Evolutionary conservation across 2,113 vertebrate genomes (phyloP).

Genomic region (Syngnathus scovelli): DNA sequence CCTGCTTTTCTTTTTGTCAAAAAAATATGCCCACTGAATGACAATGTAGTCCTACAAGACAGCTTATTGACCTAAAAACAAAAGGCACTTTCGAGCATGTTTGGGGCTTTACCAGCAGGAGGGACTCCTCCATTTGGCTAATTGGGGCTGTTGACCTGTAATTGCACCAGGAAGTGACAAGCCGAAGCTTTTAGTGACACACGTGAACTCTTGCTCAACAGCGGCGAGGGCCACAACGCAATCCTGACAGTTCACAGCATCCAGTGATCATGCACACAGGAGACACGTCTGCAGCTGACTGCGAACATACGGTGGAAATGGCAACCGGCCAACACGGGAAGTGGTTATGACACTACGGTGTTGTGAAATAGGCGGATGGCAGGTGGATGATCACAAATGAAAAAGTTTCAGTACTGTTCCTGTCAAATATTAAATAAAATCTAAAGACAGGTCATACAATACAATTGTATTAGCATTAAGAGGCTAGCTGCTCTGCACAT

Average conservation of each 20-base stretch:
- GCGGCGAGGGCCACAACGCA: constrained; percentile 36
- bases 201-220: constrained; percentile 42
- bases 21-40: background rate
- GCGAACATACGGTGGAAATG: constrained; percentile 17
- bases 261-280: constrained; percentile 15
- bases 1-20: background rate
- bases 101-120: background rate
- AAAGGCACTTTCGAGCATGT: background rate
- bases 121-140: constrained; percentile 42
- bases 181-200: constrained; percentile 33
- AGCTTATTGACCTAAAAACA: background rate
- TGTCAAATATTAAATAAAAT: background rate
- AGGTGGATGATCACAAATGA: background rate
- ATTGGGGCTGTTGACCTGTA: constrained; percentile 53
- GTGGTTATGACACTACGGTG: constrained; percentile 33
- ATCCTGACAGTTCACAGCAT: constrained; percentile 35
- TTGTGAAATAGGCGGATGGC: constrained; percentile 6
- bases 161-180: constrained; percentile 31
- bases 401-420: background rate
- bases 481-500: too few relatives aligned
- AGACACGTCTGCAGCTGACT: constrained; percentile 10
- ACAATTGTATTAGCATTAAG: too few relatives aligned
- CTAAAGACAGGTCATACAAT: background rate
- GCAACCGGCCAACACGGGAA: constrained; percentile 3
- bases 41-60: background rate